Evolutionary conservation across 2,797 vertebrate species (phyloP).

Genomic region (Syngnathus acus): DNA sequence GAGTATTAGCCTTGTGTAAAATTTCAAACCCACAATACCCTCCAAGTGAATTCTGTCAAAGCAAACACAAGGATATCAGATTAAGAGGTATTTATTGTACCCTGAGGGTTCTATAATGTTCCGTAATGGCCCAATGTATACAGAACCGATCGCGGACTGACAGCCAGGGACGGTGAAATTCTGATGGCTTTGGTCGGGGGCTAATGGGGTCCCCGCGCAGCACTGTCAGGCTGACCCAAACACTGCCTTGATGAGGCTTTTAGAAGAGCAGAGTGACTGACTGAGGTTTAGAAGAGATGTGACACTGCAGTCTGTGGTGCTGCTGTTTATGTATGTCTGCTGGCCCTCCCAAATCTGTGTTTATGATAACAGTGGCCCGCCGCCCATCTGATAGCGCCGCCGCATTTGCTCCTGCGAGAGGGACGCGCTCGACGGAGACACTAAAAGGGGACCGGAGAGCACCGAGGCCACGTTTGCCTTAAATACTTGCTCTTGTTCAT

Average conservation of each 20-base stretch:
- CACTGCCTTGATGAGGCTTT: slow-evolving; percentile 43
- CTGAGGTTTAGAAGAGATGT: slow-evolving; percentile 27
- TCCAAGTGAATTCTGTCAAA: slow-evolving; percentile 6
- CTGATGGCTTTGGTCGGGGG: slow-evolving; percentile 15
- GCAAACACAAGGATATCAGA: slow-evolving; percentile 47
- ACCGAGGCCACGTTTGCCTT: slow-evolving; percentile 22
- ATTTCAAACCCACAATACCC: not conserved
- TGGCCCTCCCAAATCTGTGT: slow-evolving; percentile 59
- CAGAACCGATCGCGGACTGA: slow-evolving; percentile 39
- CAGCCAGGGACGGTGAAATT: slow-evolving; percentile 30
- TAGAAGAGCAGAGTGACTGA: slow-evolving; percentile 61
- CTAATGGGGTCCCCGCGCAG: slow-evolving; percentile 8
- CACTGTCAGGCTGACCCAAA: slow-evolving; percentile 57
- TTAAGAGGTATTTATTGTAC: slow-evolving; percentile 44
- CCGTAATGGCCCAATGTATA: slow-evolving; percentile 48
- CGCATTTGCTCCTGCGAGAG: slow-evolving; percentile 36
- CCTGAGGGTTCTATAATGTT: slow-evolving; percentile 26
- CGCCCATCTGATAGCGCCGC: slow-evolving; percentile 62
- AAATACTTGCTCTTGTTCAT: slow-evolving; percentile 11
- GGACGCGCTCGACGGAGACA: slow-evolving; percentile 23
- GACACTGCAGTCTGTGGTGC: slow-evolving; percentile 2
- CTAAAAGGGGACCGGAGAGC: not conserved
- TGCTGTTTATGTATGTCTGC: slow-evolving; percentile 62
- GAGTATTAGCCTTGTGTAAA: not conserved
- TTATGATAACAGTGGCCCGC: slow-evolving; percentile 67